Conservation (phyloP, 2,113 vertebrate genomes). For the Saguinus imperator region DNA sequence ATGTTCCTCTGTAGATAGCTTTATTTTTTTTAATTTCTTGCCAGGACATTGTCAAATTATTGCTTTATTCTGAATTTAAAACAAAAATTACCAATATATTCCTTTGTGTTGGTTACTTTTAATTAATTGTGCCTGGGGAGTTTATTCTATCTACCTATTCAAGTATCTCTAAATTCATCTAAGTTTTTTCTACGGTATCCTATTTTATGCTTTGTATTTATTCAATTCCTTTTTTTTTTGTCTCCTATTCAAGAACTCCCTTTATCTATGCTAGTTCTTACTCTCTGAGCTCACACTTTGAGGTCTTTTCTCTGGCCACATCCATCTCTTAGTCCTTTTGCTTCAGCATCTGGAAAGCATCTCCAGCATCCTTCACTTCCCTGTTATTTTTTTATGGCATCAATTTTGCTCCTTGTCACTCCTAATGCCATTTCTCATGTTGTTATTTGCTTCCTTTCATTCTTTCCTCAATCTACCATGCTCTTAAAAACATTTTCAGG, state of each 20-base stretch:
- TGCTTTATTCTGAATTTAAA: slow-evolving; percentile 2
- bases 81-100: background rate
- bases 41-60: background rate
- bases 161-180: background rate
- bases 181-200: background rate
- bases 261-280: background rate
- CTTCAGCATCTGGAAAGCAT: background rate
- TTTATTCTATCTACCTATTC: background rate
- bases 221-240: background rate
- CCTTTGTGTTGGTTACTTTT: background rate
- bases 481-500: background rate
- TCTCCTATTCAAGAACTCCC: background rate
- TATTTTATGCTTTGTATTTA: background rate
- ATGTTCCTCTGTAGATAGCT: background rate
- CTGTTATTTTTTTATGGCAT: background rate
- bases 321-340: background rate
- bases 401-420: background rate
- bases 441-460: background rate
- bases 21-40: background rate
- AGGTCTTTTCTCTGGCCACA: background rate
- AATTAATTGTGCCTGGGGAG: background rate
- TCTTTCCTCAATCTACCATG: background rate
- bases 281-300: background rate
- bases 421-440: background rate
- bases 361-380: background rate